Conservation (phyloP, 2,113 vertebrate species). For the Nycticebus coucang region DNA sequence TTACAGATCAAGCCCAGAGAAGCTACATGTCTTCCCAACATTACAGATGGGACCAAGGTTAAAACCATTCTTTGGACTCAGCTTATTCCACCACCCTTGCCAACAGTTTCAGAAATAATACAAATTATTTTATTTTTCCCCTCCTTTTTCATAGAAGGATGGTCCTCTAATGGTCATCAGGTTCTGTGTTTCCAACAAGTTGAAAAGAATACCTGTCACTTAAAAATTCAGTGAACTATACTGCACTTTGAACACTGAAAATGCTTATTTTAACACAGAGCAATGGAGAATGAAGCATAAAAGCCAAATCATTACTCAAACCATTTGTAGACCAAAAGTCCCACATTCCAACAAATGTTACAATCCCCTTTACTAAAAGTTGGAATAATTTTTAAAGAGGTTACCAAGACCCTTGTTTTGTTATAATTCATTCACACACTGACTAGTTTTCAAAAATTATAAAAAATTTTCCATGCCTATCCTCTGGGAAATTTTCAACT, state of each 20-base stretch:
- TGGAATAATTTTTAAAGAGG: conserved; percentile 16
- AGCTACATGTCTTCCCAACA: background rate
- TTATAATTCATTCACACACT: background rate
- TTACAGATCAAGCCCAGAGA: background rate
- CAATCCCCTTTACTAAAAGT: background rate
- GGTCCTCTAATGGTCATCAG: background rate
- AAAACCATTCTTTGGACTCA: background rate
- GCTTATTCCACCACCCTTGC: background rate
- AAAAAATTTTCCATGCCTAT: conserved; percentile 49
- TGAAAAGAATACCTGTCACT: background rate
- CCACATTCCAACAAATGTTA: background rate
- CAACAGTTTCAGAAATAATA: background rate
- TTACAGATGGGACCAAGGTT: background rate
- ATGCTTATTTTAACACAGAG: background rate
- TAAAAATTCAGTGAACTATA: background rate
- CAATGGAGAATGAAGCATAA: background rate
- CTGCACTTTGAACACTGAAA: background rate
- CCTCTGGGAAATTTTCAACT: conserved; percentile 53
- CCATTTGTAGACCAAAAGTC: conserved; percentile 21
- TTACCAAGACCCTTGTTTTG: background rate
- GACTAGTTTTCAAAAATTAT: conserved; percentile 41
- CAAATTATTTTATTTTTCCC: background rate
- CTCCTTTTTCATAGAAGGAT: background rate
- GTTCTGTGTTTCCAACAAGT: background rate
- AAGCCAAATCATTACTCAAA: conserved; percentile 30